Evolutionary conservation across 2,888 invertebrate species (phyloP).

Genomic region (Hartigia nigra): DNA sequence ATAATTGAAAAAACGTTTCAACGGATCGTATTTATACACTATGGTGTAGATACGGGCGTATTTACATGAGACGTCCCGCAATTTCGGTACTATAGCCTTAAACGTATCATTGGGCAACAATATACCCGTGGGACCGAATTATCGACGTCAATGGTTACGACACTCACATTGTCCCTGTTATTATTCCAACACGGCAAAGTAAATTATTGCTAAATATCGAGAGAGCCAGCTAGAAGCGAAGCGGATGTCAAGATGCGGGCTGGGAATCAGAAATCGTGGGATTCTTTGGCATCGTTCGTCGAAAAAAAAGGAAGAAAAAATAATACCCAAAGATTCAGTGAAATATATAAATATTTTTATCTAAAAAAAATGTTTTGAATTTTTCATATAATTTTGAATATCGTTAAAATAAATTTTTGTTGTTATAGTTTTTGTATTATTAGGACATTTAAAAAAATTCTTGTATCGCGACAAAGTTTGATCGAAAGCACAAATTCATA

Average conservation of each 20-base stretch:
- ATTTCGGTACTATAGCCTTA: slow-evolving; percentile 13
- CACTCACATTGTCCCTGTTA: slow-evolving; percentile 16
- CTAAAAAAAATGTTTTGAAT: background rate
- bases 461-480: background rate
- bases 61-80: slow-evolving; percentile 26
- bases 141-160: slow-evolving; percentile 15
- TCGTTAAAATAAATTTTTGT: too few relatives aligned
- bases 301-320: background rate
- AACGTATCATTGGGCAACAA: slow-evolving; percentile 45
- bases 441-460: background rate
- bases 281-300: slow-evolving; percentile 18
- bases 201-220: slow-evolving; percentile 52
- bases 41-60: slow-evolving; percentile 29
- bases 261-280: slow-evolving; percentile 42
- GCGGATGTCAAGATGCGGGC: slow-evolving; percentile 57
- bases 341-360: too few relatives aligned
- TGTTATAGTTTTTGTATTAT: background rate
- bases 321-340: background rate
- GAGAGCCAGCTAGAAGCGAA: slow-evolving; percentile 18
- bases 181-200: slow-evolving; percentile 35
- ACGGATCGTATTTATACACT: slow-evolving; percentile 2
- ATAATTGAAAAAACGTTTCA: background rate
- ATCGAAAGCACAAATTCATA: background rate
- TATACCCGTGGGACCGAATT: slow-evolving; percentile 54
- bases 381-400: too few relatives aligned